Conservation (phyloP, 1,140 invertebrate genomes). For the Pseudomyrmex dendroicus region DNA sequence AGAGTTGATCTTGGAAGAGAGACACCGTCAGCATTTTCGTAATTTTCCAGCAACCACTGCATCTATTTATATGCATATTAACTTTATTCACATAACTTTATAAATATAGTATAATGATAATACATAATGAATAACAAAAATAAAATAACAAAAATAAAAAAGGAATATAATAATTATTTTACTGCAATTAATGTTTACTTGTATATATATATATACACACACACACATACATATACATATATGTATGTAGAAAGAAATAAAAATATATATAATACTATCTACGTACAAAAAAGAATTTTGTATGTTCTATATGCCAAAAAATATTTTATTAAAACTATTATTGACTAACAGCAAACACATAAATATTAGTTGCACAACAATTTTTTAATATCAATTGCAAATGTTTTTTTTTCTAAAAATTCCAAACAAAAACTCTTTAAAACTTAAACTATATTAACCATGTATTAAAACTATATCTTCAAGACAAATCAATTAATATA, state of each 20-base stretch:
- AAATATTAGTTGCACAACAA: background rate
- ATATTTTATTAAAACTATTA: slow-evolving; percentile 1
- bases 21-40: slow-evolving; percentile 99
- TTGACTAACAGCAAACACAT: background rate
- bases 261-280: background rate
- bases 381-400: background rate
- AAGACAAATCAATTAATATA: slow-evolving; percentile 41
- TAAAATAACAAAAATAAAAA: too few relatives aligned
- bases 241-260: background rate
- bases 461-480: slow-evolving; percentile 30
- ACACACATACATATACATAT: too few relatives aligned
- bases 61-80: slow-evolving; percentile 87
- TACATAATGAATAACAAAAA: too few relatives aligned
- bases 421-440: background rate
- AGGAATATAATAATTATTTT: too few relatives aligned
- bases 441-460: slow-evolving; percentile 17
- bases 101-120: background rate
- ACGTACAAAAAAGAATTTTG: background rate
- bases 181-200: background rate
- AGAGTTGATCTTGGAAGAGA: slow-evolving; percentile 97
- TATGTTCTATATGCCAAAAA: background rate
- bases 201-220: slow-evolving; percentile 6
- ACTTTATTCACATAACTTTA: slow-evolving; percentile 30
- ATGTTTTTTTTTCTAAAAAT: background rate
- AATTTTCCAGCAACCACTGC: slow-evolving; percentile 99